Base-by-base conservation (phyloP, 1,140 invertebrate genomes). In the Panulirus ornatus region DNA sequence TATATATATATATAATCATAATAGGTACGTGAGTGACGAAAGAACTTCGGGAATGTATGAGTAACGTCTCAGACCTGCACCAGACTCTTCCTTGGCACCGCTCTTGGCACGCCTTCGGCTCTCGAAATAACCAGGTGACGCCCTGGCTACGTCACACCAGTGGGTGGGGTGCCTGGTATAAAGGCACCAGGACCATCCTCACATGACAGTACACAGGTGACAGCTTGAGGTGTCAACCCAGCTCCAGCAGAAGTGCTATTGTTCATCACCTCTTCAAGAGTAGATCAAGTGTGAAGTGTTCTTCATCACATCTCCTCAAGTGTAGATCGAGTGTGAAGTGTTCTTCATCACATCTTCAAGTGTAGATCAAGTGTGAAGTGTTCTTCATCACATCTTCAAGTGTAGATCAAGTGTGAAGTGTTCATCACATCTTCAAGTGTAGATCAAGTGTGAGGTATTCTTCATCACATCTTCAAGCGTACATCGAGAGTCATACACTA, bases 21-120 rank as follows among this genome's bases (percentile, higher is more conserved):
- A n/a, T n/a, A n/a, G n/a, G n/a, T n/a, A n/a, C n/a, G n/a, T n/a
- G n/a, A n/a, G n/a, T n/a, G n/a, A n/a, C n/a, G n/a, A n/a, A n/a
- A n/a, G n/a, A n/a, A n/a, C n/a, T n/a, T n/a, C n/a, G n/a, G n/a
- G n/a, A n/a, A n/a, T n/a, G n/a, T n/a, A n/a, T n/a, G n/a, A n/a
- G n/a, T n/a, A n/a, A n/a, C n/a, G n/a, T n/a, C n/a, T n/a, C n/a
- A n/a, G n/a, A n/a, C n/a, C n/a, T n/a, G n/a, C n/a, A n/a, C n/a
- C n/a, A n/a, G n/a, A n/a, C n/a, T n/a, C n/a, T n/a, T n/a, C n/a
- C 44, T 81, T 81, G 78, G 78, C 78, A 63, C 47, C 36, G 30
- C n/a, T n/a, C n/a, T n/a, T n/a, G n/a, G n/a, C n/a, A n/a, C n/a
- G n/a, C 2, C n/a, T 9, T 27, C 42, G 40, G 22, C 27, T 44